These are phyloP conservation scores for Macrosiphum euphorbiae DNA, from an alignment of 2,888 invertebrate species.

Conservation along the genomic window DNA sequence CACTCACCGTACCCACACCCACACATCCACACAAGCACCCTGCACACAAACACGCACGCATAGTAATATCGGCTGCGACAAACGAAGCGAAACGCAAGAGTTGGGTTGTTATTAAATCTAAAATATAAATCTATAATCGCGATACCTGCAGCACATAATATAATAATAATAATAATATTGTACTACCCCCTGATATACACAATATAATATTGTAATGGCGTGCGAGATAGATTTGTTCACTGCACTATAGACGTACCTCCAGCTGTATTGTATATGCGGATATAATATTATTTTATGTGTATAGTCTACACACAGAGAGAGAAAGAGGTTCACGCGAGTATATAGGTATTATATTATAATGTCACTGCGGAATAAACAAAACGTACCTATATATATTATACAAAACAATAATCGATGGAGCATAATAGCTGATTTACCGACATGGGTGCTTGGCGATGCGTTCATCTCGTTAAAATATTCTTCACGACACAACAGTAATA, in stretches of 20 bases:
- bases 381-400: no score
- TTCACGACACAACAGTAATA: not conserved
- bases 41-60: not conserved
- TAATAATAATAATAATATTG: no score
- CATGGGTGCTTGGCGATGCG: not conserved
- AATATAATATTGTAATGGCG: not conserved
- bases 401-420: not conserved
- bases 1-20: not conserved
- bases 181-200: not conserved
- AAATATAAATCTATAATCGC: not conserved
- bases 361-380: not conserved
- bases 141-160: not conserved
- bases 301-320: no score
- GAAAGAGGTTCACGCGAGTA: not conserved
- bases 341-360: not conserved
- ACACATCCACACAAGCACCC: not conserved
- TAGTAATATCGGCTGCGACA: not conserved
- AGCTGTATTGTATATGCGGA: no score
- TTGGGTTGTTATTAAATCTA: not conserved
- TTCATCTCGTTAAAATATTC: slow-evolving; percentile 1
- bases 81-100: not conserved
- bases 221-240: not conserved
- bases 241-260: not conserved
- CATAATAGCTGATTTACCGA: not conserved
- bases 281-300: no score